phyloP scores from a whole-genome alignment of 2,113 vertebrate genomes.

The Elephantulus edwardii region DNA sequence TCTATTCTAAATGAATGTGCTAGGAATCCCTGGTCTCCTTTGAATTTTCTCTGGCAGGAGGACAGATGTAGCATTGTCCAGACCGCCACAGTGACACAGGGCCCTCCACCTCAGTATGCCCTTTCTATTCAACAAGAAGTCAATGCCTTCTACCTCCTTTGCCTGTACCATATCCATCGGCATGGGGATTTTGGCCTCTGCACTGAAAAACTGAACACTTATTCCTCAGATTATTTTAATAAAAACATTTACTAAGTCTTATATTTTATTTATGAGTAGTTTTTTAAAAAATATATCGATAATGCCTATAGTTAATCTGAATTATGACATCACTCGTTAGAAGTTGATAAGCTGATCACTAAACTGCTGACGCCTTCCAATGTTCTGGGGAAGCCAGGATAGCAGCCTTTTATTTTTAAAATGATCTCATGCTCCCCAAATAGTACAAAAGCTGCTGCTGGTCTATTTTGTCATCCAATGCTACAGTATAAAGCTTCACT shows the following conservation, averaged over 20 bases:
- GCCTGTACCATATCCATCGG: background rate
- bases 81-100: background rate
- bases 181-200: background rate
- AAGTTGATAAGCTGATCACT: background rate
- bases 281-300: background rate
- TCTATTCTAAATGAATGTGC: slow-evolving; percentile 13
- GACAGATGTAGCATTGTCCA: background rate
- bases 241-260: background rate
- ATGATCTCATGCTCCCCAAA: background rate
- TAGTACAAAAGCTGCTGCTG: background rate
- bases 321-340: background rate
- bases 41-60: slow-evolving; percentile 43
- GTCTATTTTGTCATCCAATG: background rate
- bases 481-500: background rate
- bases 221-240: background rate
- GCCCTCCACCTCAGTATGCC: background rate
- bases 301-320: background rate
- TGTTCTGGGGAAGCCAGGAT: background rate
- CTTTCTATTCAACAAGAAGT: background rate
- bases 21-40: slow-evolving; percentile 30
- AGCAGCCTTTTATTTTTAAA: background rate
- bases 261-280: background rate
- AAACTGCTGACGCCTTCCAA: background rate
- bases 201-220: background rate
- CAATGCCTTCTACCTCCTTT: background rate